Evolutionary conservation across 2,113 vertebrate species (phyloP), one percentile per base, ranked within the genome.

Genomic region (Mesembrinibis cayennensis): DNA sequence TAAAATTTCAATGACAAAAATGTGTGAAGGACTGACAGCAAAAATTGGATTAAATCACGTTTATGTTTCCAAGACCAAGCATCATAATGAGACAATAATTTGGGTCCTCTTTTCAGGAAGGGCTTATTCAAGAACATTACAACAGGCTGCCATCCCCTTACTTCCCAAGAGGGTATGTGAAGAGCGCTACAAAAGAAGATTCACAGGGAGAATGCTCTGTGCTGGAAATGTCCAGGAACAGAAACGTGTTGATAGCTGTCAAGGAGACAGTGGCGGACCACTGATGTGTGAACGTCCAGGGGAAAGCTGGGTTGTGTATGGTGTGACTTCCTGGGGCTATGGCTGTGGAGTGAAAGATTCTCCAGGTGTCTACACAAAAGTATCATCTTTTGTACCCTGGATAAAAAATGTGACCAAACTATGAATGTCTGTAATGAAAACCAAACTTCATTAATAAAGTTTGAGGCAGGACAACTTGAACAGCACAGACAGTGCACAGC

Each of bases 261-360:
- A 99, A 25, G 99, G 99, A 17, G 99, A 99, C 97, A 99, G 99
- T 0, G 99, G 99, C 3, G 99, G 99, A 34, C 99, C 99, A 1
- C 95, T 99, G 81, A 98, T 99, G 98, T 99, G 99, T 21, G 98
- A 99, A 95, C 97, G 98, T 9, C 97, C 98, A 2, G 98, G 98
- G 34, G 98, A 98, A 55, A 98, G 98, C 66, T 99, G 99, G 99
- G 99, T 98, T 13, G 98, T 99, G 34, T 99, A 99, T 1, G 99
- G 99, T 13, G 99, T 99, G 50, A 99, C 99, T 7, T 99, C 99
- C 74, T 99, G 99, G 99, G 99, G 99, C 55, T 98, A 99, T 0
- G 99, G 99, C 56, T 99, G 99, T 73, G 98, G 99, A 45, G 98
- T 98, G 34, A 99, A 99, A 76, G 98, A 99, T 76, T 99, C 99